A percentile compares a stretch with the other conserved stretches of the same genome.
These are phyloP conservation scores for Euleptes europaea DNA, from an alignment of 2,113 vertebrate genomes.

Conservation along the genomic window DNA sequence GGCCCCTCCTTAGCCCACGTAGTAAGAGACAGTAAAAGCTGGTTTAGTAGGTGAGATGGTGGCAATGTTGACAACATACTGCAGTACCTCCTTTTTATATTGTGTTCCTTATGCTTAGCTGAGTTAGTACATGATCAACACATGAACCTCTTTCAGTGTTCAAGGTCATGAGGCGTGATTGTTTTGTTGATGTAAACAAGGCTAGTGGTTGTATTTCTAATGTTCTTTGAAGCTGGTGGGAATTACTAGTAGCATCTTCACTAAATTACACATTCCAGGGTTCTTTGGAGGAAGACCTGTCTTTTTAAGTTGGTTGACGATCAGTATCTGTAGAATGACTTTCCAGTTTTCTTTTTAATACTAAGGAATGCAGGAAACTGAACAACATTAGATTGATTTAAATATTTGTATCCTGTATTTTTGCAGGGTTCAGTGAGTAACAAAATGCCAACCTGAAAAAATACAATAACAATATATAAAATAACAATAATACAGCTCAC, in stretches of 20 bases:
- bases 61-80: neutral
- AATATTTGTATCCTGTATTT: neutral
- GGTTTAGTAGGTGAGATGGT: neutral
- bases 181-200: neutral
- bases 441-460: too few relatives aligned
- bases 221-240: neutral
- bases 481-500: too few relatives aligned
- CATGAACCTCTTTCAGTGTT: neutral
- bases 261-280: neutral
- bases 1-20: neutral
- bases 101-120: neutral
- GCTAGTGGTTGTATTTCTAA: neutral
- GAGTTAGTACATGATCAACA: neutral
- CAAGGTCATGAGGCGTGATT: neutral
- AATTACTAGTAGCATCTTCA: neutral
- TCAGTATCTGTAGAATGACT: neutral
- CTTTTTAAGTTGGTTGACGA: neutral
- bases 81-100: neutral
- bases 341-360: neutral
- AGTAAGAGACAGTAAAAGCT: neutral
- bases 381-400: neutral
- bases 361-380: neutral
- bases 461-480: too few relatives aligned
- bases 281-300: neutral
- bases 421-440: neutral